A percentile compares a stretch with the other conserved stretches of the same genome.
These are phyloP conservation scores for Cheirogaleus medius DNA, from an alignment of 2,113 vertebrate genomes.

Conservation along the genomic window DNA sequence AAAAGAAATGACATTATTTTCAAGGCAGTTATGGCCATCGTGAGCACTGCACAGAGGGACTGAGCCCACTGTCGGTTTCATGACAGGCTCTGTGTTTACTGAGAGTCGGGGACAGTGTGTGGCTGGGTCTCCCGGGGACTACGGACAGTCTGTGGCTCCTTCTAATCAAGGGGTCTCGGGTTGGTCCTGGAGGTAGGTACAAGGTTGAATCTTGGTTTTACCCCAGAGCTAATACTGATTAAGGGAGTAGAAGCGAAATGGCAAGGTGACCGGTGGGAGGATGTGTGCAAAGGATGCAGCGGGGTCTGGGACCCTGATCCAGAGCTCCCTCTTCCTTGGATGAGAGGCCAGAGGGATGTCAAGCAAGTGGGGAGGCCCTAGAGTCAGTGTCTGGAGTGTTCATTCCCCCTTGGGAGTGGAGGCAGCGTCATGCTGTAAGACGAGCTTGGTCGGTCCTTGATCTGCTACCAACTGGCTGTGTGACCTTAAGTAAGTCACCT, in stretches of 20 bases:
- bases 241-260: not conserved
- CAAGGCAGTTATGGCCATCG: not conserved
- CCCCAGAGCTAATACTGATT: not conserved
- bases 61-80: rapidly evolving
- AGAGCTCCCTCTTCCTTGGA: rapidly evolving
- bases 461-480: not conserved
- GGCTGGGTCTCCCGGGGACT: not conserved
- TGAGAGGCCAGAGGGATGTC: rapidly evolving
- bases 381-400: rapidly evolving
- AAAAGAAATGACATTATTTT: slow-evolving; percentile 42
- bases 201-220: not conserved
- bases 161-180: not conserved
- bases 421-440: rapidly evolving
- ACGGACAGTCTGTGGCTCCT: not conserved
- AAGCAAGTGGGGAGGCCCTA: rapidly evolving
- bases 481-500: rapidly evolving
- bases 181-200: not conserved
- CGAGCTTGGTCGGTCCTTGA: rapidly evolving
- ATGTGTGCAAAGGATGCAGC: rapidly evolving
- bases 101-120: rapidly evolving
- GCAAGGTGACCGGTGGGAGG: rapidly evolving
- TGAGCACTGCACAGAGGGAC: not conserved
- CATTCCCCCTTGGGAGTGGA: rapidly evolving
- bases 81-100: not conserved
- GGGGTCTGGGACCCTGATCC: rapidly evolving